A percentile compares a stretch with the other conserved stretches of the same genome.
Conservation (phyloP, 1,140 invertebrate genomes). For the Trichomalopsis sarcophagae region DNA sequence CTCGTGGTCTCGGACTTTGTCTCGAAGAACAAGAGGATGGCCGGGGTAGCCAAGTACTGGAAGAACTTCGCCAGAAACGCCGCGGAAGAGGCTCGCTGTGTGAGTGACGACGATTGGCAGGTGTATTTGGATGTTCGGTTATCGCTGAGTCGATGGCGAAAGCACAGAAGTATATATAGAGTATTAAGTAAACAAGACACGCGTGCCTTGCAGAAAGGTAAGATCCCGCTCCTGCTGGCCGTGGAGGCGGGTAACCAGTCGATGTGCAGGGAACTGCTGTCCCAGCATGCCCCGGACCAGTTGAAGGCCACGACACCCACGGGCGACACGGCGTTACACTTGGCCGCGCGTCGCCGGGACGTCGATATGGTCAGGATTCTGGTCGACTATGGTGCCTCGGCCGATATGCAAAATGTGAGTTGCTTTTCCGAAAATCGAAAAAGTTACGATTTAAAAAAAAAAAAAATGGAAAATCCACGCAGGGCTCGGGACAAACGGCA, state of each 20-base stretch:
- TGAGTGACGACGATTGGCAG: not conserved
- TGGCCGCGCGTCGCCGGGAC: slow-evolving; percentile 91
- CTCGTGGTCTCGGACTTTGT: slow-evolving; percentile 69
- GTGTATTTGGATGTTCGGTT: slow-evolving; percentile 57
- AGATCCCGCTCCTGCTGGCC: slow-evolving; percentile 93
- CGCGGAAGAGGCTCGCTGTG: slow-evolving; percentile 35
- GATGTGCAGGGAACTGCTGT: slow-evolving; percentile 92
- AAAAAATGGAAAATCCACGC: slow-evolving; percentile 37
- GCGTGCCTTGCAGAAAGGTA: slow-evolving; percentile 83
- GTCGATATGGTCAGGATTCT: slow-evolving; percentile 94
- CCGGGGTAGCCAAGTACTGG: slow-evolving; percentile 72
- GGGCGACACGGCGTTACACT: slow-evolving; percentile 93
- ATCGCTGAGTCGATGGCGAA: not conserved
- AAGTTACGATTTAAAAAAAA: too few species aligned
- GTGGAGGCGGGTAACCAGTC: slow-evolving; percentile 95
- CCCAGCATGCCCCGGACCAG: slow-evolving; percentile 87
- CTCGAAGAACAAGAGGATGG: slow-evolving; percentile 76
- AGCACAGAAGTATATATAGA: too few species aligned
- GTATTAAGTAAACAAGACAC: too few species aligned
- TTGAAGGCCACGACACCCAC: slow-evolving; percentile 82
- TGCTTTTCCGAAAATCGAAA: too few species aligned
- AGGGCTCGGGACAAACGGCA: slow-evolving; percentile 93
- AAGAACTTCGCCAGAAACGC: slow-evolving; percentile 48
- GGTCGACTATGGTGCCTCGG: slow-evolving; percentile 92
- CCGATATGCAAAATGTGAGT: slow-evolving; percentile 92